Percentiles rank a stretch among this genome's conserved stretches.
phyloP scores from a whole-genome alignment of 1,140 invertebrate species.

The Melitaea cinxia region DNA sequence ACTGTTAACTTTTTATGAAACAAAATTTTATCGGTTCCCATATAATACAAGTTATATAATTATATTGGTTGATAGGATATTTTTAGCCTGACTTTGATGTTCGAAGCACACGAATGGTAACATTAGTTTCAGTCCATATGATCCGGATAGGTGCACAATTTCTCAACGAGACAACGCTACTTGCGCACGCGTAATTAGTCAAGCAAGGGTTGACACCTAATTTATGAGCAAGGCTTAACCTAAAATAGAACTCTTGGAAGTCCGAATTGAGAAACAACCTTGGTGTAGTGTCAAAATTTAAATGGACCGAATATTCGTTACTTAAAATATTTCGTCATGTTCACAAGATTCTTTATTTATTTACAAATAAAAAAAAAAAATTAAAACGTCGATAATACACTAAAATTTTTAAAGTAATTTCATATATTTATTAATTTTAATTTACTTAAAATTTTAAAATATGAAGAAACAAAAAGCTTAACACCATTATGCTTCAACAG shows the following conservation, averaged over 20 bases:
- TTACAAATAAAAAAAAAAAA: neutral
- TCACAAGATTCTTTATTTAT: neutral
- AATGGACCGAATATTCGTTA: neutral
- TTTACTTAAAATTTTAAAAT: neutral
- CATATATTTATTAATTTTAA: neutral
- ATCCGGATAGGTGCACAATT: conserved; percentile 35
- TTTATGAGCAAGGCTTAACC: conserved; percentile 10
- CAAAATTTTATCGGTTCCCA: neutral
- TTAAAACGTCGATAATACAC: too few species aligned
- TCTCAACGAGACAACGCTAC: conserved; percentile 46
- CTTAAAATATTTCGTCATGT: neutral
- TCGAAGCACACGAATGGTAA: neutral
- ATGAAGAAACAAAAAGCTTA: too few species aligned
- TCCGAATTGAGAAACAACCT: neutral
- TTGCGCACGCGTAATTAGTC: conserved; percentile 39
- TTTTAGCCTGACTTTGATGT: conserved; percentile 4
- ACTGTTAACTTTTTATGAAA: neutral
- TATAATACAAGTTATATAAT: neutral
- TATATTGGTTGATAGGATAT: too few species aligned
- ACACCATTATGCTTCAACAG: too few species aligned
- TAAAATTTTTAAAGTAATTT: too few species aligned
- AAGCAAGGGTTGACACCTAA: conserved; percentile 36
- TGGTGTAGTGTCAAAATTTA: neutral
- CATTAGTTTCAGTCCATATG: neutral
- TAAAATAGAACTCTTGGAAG: conserved; percentile 7